Evolutionary conservation across 2,113 vertebrate species (phyloP).

Genomic region (Nothobranchius kuhntae): DNA sequence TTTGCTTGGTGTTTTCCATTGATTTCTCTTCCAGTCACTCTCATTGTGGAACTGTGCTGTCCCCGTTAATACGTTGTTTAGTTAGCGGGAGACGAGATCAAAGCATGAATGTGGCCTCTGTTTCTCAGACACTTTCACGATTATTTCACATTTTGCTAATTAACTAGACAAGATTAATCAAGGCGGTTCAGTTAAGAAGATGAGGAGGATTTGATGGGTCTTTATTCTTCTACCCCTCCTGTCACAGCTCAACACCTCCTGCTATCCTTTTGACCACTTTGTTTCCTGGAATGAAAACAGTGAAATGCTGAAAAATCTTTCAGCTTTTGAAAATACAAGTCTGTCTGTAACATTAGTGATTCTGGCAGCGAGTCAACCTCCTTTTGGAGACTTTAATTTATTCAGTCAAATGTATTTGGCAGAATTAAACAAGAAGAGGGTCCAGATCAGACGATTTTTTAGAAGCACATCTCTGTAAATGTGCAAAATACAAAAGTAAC

Average conservation of each 20-base stretch:
- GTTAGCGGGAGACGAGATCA: conserved; percentile 17
- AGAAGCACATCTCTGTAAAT: conserved; percentile 12
- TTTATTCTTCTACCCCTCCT: conserved; percentile 24
- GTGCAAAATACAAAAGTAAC: not conserved
- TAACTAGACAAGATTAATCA: no score
- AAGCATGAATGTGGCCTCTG: conserved; percentile 7
- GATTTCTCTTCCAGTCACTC: conserved; percentile 9
- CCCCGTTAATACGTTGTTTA: conserved; percentile 39
- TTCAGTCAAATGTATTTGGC: conserved; percentile 17
- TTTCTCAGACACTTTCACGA: not conserved
- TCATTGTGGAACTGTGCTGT: conserved; percentile 27
- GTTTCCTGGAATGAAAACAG: conserved; percentile 29
- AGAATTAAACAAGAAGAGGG: conserved; percentile 11
- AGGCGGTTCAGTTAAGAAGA: no score
- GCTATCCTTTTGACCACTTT: conserved; percentile 21
- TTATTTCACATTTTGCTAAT: conserved; percentile 8
- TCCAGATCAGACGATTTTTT: not conserved
- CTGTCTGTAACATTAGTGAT: conserved; percentile 20
- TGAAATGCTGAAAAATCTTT: not conserved
- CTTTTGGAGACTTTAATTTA: conserved; percentile 25
- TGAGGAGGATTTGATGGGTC: no score
- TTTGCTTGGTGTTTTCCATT: conserved; percentile 41
- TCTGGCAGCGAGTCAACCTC: conserved; percentile 18
- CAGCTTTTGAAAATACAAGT: conserved; percentile 16
- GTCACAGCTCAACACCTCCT: conserved; percentile 28